A percentile compares a stretch with the other conserved stretches of the same genome.
Conservation (phyloP, 2,888 invertebrate species). For the Drosophila borborema region DNA sequence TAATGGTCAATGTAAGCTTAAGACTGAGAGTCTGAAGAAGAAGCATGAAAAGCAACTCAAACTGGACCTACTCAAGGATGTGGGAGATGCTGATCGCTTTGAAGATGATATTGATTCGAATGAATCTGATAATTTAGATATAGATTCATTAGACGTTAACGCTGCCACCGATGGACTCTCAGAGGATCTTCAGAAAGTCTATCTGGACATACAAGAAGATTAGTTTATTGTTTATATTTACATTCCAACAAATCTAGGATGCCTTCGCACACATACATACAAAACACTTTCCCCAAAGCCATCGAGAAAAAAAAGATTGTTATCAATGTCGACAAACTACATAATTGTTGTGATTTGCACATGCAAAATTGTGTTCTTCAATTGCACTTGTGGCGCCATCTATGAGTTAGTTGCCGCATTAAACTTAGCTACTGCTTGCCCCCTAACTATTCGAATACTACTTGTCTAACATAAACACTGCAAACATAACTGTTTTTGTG, state of each 20-base stretch:
- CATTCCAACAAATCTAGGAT: no score
- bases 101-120: conserved; percentile 2
- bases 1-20: neutral
- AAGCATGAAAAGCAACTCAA: neutral
- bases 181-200: neutral
- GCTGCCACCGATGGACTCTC: neutral
- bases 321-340: no score
- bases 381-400: neutral
- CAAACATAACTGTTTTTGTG: no score
- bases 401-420: neutral
- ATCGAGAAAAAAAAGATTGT: neutral
- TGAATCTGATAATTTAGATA: neutral
- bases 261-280: neutral
- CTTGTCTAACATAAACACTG: neutral
- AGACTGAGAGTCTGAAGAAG: neutral
- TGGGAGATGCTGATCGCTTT: neutral
- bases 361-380: neutral
- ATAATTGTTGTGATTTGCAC: neutral
- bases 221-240: conserved; percentile 15
- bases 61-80: neutral
- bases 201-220: conserved; percentile 30
- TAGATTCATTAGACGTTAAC: neutral
- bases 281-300: neutral
- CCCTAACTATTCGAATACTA: neutral
- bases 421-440: neutral